These are phyloP conservation scores for Odobenus rosmarus DNA, from an alignment of 2,113 vertebrate genomes.

Conservation along the genomic window DNA sequence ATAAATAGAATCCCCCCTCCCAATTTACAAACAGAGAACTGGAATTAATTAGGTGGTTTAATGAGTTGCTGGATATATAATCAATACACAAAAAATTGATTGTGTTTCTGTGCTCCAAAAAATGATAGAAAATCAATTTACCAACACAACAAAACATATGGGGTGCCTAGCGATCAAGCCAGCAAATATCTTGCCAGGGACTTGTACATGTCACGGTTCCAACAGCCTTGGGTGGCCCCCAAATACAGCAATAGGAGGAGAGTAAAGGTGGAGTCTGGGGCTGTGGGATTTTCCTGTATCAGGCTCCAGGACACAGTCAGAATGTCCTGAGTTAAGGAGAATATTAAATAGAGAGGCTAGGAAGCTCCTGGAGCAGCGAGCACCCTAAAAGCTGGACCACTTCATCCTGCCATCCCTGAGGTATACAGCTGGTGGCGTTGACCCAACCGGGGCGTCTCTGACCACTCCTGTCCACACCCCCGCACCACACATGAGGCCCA, in stretches of 20 bases:
- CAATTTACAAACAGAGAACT: neutral
- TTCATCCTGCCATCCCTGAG: neutral
- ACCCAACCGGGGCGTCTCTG: fast-evolving
- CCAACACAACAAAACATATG: slow-evolving; percentile 26
- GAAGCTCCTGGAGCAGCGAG: neutral
- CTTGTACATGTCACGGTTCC: neutral
- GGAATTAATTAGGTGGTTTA: slow-evolving; percentile 38
- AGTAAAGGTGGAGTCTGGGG: neutral
- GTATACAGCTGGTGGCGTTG: neutral
- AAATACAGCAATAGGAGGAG: neutral
- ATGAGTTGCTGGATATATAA: slow-evolving; percentile 20
- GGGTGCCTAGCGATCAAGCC: neutral
- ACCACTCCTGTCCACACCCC: fast-evolving
- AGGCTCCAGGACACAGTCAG: neutral
- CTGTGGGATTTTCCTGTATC: fast-evolving
- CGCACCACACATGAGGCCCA: neutral
- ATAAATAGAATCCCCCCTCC: neutral
- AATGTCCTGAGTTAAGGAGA: neutral
- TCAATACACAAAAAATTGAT: slow-evolving; percentile 46
- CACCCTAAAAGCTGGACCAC: neutral
- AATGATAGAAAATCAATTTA: neutral
- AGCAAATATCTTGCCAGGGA: neutral
- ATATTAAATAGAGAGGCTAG: neutral
- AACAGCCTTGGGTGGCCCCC: neutral
- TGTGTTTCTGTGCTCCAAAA: slow-evolving; percentile 20